Evolutionary conservation across 2,113 vertebrate genomes (phyloP), one percentile per base, ranked within the genome.

Genomic region (Suncus etruscus): DNA sequence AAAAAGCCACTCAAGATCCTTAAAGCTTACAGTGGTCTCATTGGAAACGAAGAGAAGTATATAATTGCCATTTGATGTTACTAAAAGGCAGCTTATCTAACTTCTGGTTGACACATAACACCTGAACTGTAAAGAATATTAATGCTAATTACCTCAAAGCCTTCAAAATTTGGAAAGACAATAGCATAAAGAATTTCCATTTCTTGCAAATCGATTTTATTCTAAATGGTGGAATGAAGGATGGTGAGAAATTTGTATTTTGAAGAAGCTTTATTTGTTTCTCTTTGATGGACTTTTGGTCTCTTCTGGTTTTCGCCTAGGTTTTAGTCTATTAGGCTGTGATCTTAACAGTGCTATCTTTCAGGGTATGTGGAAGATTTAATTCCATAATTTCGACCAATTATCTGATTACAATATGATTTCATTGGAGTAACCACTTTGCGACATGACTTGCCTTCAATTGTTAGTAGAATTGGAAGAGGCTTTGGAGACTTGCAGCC

Each of bases 11-110:
- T 9, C 31, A 68, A 72, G 63, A 91, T 77, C 48, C 63, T 73
- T 94, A 94, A 91, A 50, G 3, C 29, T 85, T 82, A 3, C 72
- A 45, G 10, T 63, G 82, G 48, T 91, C 91, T 92, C 61, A 72
- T 25, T 14, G 24, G 10, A 78, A 89, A 25, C 51, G 79, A 92
- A 51, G 75, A 72, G 31, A 72, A 45, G 24, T 1, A 25, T 93
- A 74, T 18, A 79, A 14, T 3, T 8, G 83, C 11, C 29, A 32
- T 70, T 39, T 50, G 24, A 51, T 54, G 14, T 87, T 80, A 7
- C 73, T 63, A 73, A 45, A 77, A 20, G 31, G 29, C 29, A 86
- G 48, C 8, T 2, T 66, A 48, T 32, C 74, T 63, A 85, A 74
- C 63, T 95, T 18, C 4, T 74, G 11, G 10, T 70, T 92, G 65